Percentiles rank a stretch among this genome's conserved stretches.
phyloP scores from a whole-genome alignment of 2,888 invertebrate species.

The Monochamus alternatus region DNA sequence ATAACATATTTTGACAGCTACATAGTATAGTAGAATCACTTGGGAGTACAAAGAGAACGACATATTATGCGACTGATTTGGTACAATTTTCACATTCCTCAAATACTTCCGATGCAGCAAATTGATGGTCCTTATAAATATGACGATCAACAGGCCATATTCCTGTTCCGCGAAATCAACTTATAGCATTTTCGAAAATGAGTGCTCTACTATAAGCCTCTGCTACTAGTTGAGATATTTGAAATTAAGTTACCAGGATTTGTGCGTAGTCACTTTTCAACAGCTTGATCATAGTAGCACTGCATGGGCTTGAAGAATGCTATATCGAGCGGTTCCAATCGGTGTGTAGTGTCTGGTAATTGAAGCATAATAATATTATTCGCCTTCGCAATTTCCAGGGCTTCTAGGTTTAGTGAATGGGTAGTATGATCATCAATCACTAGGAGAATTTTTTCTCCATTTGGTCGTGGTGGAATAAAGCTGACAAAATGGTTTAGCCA shows the following conservation, averaged over 20 bases:
- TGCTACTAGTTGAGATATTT: background rate
- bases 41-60: no score
- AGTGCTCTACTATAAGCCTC: background rate
- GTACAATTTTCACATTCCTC: background rate
- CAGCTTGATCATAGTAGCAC: background rate
- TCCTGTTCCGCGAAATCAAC: background rate
- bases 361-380: no score
- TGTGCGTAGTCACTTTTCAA: background rate
- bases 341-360: background rate
- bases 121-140: background rate
- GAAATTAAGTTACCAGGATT: background rate
- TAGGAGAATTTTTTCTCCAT: no score
- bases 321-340: background rate
- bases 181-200: background rate
- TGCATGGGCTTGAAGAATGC: slow-evolving; percentile 2
- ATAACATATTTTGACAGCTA: no score
- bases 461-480: no score
- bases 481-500: no score
- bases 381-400: background rate
- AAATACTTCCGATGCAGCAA: background rate
- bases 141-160: slow-evolving; percentile 1
- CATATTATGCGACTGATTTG: no score
- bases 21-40: no score
- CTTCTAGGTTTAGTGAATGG: no score
- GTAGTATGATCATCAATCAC: no score